A percentile compares a stretch with the other conserved stretches of the same genome.
Conservation (phyloP, 2,888 invertebrate genomes). For the Drosophila pegasa region DNA sequence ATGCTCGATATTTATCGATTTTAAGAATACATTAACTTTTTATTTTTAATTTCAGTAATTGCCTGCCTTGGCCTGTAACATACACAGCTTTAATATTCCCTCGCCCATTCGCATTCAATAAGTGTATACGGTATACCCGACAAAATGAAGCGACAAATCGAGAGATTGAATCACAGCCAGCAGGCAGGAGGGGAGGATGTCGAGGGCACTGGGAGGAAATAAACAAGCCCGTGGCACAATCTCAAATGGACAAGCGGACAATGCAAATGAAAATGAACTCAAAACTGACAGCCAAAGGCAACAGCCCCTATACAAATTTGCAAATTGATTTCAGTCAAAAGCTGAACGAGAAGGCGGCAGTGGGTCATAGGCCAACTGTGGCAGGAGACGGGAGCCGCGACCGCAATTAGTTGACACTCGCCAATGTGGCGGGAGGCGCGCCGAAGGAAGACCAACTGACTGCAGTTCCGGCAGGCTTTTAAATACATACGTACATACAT, state of each 20-base stretch:
- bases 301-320: constrained; percentile 49
- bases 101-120: not conserved
- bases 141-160: constrained; percentile 12
- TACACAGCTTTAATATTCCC: not conserved
- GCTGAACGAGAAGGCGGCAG: not conserved
- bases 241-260: constrained; percentile 39
- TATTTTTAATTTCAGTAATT: not conserved
- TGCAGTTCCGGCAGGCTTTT: not conserved
- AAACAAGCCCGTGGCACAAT: constrained; percentile 28
- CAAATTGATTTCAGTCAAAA: constrained; percentile 71
- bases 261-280: constrained; percentile 64
- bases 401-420: constrained; percentile 34
- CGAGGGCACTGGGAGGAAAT: not conserved
- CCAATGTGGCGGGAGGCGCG: not conserved
- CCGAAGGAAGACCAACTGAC: not conserved
- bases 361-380: constrained; percentile 7
- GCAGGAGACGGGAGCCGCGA: not conserved
- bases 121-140: constrained; percentile 5
- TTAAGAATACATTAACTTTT: not conserved
- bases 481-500: not conserved
- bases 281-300: constrained; percentile 60
- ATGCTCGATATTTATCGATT: not conserved
- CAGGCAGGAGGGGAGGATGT: too few relatives aligned
- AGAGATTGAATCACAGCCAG: constrained; percentile 1
- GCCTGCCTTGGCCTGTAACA: not conserved